Conservation (phyloP, 1,140 invertebrate genomes). For the Ips nitidus region DNA sequence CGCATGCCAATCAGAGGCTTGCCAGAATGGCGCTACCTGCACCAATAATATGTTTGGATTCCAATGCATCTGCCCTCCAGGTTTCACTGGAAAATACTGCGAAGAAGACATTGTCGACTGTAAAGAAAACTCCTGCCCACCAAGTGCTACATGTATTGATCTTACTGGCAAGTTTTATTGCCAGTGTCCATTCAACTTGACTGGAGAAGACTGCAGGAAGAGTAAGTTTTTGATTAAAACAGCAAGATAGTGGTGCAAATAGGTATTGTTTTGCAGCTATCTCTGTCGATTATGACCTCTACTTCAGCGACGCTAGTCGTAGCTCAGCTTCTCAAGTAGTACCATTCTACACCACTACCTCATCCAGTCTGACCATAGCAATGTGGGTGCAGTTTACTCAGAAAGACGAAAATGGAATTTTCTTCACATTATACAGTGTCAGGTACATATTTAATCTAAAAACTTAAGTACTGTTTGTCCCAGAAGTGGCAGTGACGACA, state of each 20-base stretch:
- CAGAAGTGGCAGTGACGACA: background rate
- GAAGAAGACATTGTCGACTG: slow-evolving; percentile 92
- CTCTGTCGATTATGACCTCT: slow-evolving; percentile 93
- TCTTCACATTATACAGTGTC: slow-evolving; percentile 90
- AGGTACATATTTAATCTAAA: slow-evolving; percentile 56
- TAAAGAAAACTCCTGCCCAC: slow-evolving; percentile 90
- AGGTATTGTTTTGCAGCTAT: slow-evolving; percentile 66
- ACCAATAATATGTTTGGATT: slow-evolving; percentile 82
- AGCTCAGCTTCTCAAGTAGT: slow-evolving; percentile 87
- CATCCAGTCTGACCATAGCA: slow-evolving; percentile 81
- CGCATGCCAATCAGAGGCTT: slow-evolving; percentile 83
- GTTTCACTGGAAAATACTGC: slow-evolving; percentile 86
- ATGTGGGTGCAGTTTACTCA: slow-evolving; percentile 96
- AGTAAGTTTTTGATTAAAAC: slow-evolving; percentile 59
- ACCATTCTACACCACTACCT: slow-evolving; percentile 79
- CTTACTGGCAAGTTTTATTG: slow-evolving; percentile 91
- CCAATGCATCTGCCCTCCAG: slow-evolving; percentile 81
- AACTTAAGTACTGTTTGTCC: background rate
- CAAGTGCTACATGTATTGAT: slow-evolving; percentile 92
- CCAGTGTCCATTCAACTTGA: slow-evolving; percentile 94
- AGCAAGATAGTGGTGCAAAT: background rate
- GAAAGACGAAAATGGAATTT: slow-evolving; percentile 86
- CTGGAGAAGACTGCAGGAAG: slow-evolving; percentile 95
- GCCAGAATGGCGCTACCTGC: slow-evolving; percentile 91
- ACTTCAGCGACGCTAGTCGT: slow-evolving; percentile 86